Evolutionary conservation across 2,888 invertebrate genomes (phyloP).

Genomic region (Drosophila histrio): DNA sequence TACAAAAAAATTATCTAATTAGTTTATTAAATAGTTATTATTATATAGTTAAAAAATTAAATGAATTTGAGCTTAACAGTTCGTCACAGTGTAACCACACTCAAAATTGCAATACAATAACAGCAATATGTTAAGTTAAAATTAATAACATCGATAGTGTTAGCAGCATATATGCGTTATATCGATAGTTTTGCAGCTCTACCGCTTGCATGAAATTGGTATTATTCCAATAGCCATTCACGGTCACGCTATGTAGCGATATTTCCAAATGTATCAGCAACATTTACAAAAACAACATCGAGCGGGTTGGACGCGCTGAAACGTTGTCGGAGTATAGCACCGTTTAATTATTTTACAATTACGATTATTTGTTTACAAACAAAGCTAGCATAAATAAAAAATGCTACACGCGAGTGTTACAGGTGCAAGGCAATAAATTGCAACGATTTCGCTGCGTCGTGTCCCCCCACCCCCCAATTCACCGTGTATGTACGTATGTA

Average conservation of each 20-base stretch:
- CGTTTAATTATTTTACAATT: conserved; percentile 60
- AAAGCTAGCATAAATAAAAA: conserved; percentile 30
- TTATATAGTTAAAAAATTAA: no score
- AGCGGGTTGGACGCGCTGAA: conserved; percentile 53
- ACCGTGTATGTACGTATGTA: conserved; percentile 8
- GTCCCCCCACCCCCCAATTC: no score
- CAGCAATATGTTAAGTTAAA: neutral
- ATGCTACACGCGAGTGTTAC: conserved; percentile 41
- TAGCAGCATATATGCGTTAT: no score
- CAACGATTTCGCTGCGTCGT: conserved; percentile 34
- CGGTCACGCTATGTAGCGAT: conserved; percentile 37
- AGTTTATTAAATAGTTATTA: no score
- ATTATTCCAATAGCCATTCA: conserved; percentile 4
- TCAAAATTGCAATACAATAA: neutral
- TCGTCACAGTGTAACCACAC: neutral
- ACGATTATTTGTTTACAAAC: conserved; percentile 63
- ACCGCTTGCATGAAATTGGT: conserved; percentile 6
- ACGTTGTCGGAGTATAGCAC: conserved; percentile 45
- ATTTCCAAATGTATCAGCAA: conserved; percentile 38
- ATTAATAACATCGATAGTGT: no score
- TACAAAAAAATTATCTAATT: no score
- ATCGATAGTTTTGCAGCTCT: no score
- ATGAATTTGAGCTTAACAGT: no score
- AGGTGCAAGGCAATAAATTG: conserved; percentile 49
- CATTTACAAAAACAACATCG: conserved; percentile 57